phyloP scores from a whole-genome alignment of 2,797 vertebrate genomes.

The Botia kubotai region DNA sequence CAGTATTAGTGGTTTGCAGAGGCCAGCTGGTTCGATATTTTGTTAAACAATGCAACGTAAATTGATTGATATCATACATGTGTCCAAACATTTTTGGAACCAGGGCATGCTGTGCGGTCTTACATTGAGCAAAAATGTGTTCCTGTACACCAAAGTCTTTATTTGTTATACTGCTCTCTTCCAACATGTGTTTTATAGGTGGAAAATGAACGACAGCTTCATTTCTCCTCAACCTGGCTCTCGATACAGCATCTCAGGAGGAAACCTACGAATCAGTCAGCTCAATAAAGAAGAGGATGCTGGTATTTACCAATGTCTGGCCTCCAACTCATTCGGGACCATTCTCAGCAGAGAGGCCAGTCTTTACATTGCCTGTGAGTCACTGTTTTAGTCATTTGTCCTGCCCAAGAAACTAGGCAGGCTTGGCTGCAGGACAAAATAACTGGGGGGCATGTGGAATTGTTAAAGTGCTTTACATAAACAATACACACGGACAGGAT shows the following conservation, averaged over 20 bases:
- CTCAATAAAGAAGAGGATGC: constrained; percentile 88
- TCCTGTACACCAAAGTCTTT: background rate
- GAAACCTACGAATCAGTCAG: constrained; percentile 88
- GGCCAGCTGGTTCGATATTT: background rate
- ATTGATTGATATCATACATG: background rate
- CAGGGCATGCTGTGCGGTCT: background rate
- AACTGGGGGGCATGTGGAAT: too few relatives aligned
- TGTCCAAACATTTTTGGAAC: background rate
- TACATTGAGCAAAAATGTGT: background rate
- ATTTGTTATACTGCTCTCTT: background rate
- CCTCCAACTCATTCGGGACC: constrained; percentile 91
- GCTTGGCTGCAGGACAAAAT: too few relatives aligned
- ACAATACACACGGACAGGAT: too few relatives aligned
- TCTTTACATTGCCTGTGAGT: constrained; percentile 95
- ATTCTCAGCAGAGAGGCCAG: constrained; percentile 90
- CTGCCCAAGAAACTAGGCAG: background rate
- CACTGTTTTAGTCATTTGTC: constrained; percentile 7
- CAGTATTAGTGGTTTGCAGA: too few relatives aligned
- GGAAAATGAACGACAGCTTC: constrained; percentile 91
- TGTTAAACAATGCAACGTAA: background rate
- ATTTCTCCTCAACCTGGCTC: constrained; percentile 84
- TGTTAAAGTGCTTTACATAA: too few relatives aligned
- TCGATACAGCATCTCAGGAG: constrained; percentile 86
- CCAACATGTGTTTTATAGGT: constrained; percentile 77
- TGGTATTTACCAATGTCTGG: constrained; percentile 92